Evolutionary conservation across 2,888 invertebrate species (phyloP).

Genomic region (Habrosyne pyritoides): DNA sequence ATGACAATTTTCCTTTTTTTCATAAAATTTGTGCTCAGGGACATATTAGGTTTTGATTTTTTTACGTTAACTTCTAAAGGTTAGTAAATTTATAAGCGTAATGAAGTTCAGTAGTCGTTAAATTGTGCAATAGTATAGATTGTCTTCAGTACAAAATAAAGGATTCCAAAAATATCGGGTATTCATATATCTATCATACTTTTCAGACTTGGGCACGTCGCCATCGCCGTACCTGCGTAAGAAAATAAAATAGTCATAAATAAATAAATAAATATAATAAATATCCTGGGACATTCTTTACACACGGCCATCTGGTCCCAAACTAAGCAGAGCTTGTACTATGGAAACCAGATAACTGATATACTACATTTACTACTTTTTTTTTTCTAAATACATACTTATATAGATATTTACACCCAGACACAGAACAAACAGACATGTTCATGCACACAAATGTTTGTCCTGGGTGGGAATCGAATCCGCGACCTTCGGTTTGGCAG

Average conservation of each 20-base stretch:
- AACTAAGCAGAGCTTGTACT: no score
- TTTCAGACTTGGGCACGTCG: slow-evolving; percentile 65
- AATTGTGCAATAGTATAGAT: slow-evolving; percentile 63
- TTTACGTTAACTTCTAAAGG: slow-evolving; percentile 43
- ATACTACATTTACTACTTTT: no score
- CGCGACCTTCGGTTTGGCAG: no score
- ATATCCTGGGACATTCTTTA: no score
- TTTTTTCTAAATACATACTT: no score
- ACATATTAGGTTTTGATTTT: slow-evolving; percentile 12
- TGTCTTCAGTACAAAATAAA: slow-evolving; percentile 62
- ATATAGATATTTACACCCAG: no score
- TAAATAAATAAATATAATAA: no score
- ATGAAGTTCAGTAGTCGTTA: slow-evolving; percentile 57
- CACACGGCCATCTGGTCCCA: no score
- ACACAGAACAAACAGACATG: no score
- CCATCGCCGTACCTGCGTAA: slow-evolving; percentile 66
- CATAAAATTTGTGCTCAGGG: slow-evolving; percentile 1
- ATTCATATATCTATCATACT: slow-evolving; percentile 36
- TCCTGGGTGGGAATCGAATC: no score
- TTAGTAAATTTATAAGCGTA: slow-evolving; percentile 76
- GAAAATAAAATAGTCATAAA: slow-evolving; percentile 13
- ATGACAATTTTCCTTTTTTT: background rate
- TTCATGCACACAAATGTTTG: no score
- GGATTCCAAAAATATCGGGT: slow-evolving; percentile 74
- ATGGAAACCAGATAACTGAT: no score